Percentiles rank a stretch among this genome's conserved stretches.
These are phyloP conservation scores for Netelia melanura DNA, from an alignment of 2,888 invertebrate species.

Conservation along the genomic window DNA sequence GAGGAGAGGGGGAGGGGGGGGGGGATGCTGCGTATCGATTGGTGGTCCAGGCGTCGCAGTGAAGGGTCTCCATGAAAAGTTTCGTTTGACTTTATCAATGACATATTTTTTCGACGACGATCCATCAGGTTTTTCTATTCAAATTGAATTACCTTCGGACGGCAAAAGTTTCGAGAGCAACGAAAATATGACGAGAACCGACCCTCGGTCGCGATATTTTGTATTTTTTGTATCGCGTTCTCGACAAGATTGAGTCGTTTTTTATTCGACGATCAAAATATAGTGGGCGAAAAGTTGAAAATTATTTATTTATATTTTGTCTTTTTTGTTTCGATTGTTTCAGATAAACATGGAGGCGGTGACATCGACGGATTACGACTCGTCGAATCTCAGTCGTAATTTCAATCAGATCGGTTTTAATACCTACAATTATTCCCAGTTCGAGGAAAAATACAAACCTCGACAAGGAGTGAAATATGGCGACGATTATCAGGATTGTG, in stretches of 20 bases:
- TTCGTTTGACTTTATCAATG: constrained; percentile 3
- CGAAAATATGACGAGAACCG: too few species aligned
- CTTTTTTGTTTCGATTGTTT: constrained; percentile 72
- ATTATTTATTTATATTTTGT: constrained; percentile 16
- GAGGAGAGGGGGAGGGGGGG: not conserved
- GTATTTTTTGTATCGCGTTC: too few species aligned
- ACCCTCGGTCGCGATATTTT: too few species aligned
- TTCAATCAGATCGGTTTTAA: constrained; percentile 81
- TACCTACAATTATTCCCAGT: constrained; percentile 81
- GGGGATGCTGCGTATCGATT: constrained; percentile 38
- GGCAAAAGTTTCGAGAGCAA: too few species aligned
- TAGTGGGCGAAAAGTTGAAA: not conserved
- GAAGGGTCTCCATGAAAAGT: constrained; percentile 6
- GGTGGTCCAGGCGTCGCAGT: not conserved
- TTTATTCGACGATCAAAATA: not conserved
- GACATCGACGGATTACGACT: constrained; percentile 85
- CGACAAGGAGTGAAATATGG: constrained; percentile 78
- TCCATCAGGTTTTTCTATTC: not conserved
- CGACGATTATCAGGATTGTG: constrained; percentile 79
- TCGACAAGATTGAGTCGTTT: not conserved
- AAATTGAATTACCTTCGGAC: not conserved
- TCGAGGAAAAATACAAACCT: constrained; percentile 80
- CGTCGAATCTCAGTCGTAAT: constrained; percentile 80
- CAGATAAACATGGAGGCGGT: constrained; percentile 86
- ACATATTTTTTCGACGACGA: constrained; percentile 29